Conservation (phyloP, 2,113 vertebrate species). For the Menidia beryllina region DNA sequence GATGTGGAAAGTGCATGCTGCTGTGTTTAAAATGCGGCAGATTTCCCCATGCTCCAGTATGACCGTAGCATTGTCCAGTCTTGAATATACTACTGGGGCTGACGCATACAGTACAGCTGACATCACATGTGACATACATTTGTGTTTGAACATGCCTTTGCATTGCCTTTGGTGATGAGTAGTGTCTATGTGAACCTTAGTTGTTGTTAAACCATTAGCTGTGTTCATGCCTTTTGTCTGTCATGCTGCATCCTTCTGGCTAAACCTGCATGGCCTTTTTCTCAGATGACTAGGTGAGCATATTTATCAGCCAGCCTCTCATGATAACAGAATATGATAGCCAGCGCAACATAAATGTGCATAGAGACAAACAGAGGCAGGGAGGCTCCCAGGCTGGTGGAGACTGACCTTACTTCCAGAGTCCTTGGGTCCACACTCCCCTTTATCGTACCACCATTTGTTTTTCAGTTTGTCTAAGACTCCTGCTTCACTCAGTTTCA, state of each 20-base stretch:
- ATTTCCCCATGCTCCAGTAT: slow-evolving; percentile 40
- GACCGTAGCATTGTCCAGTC: slow-evolving; percentile 21
- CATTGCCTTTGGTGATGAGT: slow-evolving; percentile 30
- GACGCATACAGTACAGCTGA: slow-evolving; percentile 22
- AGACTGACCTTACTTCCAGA: slow-evolving; percentile 99
- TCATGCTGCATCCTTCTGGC: slow-evolving; percentile 60
- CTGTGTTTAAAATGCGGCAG: slow-evolving; percentile 25
- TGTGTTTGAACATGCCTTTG: slow-evolving; percentile 40
- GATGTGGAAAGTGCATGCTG: slow-evolving; percentile 41
- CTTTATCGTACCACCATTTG: slow-evolving; percentile 99
- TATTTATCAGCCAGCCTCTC: slow-evolving; percentile 54
- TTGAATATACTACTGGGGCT: slow-evolving; percentile 9
- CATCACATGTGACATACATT: slow-evolving; percentile 39
- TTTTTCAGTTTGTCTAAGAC: slow-evolving; percentile 99
- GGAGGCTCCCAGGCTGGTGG: slow-evolving; percentile 89
- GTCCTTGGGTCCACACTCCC: slow-evolving; percentile 99
- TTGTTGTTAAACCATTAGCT: slow-evolving; percentile 44
- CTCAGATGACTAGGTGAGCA: slow-evolving; percentile 38
- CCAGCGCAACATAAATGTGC: slow-evolving; percentile 64
- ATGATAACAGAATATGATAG: slow-evolving; percentile 47
- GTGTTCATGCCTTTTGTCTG: slow-evolving; percentile 54
- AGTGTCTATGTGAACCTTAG: slow-evolving; percentile 30
- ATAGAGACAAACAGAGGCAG: slow-evolving; percentile 83
- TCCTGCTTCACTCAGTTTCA: slow-evolving; percentile 99
- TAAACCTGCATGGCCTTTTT: slow-evolving; percentile 50